These are phyloP conservation scores for Rugalucina vietnamica DNA, from an alignment of 2,888 invertebrate species.

Conservation along the genomic window DNA sequence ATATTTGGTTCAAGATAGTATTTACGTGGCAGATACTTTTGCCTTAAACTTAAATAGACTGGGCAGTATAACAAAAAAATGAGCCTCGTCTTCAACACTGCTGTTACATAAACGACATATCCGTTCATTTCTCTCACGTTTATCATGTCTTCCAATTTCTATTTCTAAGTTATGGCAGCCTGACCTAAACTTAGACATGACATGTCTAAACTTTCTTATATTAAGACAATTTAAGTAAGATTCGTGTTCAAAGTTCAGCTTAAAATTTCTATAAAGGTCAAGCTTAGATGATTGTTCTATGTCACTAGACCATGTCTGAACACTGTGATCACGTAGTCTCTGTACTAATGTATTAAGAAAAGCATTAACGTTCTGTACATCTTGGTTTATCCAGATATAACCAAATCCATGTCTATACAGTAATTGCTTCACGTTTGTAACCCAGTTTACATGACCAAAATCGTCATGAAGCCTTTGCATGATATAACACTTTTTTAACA, in stretches of 20 bases:
- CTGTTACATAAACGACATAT: background rate
- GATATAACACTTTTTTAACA: slow-evolving; percentile 17
- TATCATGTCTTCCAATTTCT: slow-evolving; percentile 13
- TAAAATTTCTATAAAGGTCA: background rate
- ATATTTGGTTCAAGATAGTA: background rate
- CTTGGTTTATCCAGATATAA: background rate
- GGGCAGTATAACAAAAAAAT: background rate
- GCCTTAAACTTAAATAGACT: background rate
- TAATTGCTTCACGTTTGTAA: background rate
- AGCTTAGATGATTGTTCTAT: background rate
- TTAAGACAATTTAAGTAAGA: background rate
- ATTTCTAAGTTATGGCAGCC: slow-evolving; percentile 21
- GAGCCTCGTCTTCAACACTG: background rate
- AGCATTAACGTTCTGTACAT: background rate
- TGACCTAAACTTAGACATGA: background rate
- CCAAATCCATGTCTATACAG: slow-evolving; percentile 32
- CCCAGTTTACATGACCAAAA: slow-evolving; percentile 20
- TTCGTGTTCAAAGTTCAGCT: background rate
- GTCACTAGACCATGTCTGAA: background rate
- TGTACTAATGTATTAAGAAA: background rate
- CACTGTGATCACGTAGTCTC: background rate
- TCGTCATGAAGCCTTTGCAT: slow-evolving; percentile 4
- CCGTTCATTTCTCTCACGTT: background rate
- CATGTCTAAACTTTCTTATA: background rate
- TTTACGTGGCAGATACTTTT: background rate